These are phyloP conservation scores for Drosophila serrata DNA, from an alignment of 1,140 invertebrate species.

Conservation along the genomic window DNA sequence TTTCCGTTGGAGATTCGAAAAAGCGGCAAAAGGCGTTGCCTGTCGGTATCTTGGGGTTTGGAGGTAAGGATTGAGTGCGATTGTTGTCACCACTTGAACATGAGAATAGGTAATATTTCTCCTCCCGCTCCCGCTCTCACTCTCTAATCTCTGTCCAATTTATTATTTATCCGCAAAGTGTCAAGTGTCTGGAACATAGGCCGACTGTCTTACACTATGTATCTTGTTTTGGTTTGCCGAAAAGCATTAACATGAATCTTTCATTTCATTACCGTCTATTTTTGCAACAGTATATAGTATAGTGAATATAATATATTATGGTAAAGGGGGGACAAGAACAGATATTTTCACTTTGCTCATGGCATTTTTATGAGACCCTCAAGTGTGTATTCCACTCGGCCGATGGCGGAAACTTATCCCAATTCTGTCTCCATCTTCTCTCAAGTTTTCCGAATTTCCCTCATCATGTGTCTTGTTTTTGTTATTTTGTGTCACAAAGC, in stretches of 20 bases:
- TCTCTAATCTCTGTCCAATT: constrained; percentile 16
- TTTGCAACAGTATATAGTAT: not conserved
- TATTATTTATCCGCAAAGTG: constrained; percentile 45
- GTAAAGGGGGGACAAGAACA: not conserved
- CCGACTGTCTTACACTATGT: not conserved
- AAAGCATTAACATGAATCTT: constrained; percentile 41
- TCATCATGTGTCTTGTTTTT: constrained; percentile 1
- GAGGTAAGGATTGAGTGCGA: constrained; percentile 25
- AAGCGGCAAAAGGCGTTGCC: constrained; percentile 36
- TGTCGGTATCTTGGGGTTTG: not conserved
- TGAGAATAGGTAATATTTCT: not conserved
- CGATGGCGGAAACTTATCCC: constrained; percentile 2
- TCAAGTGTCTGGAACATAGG: constrained; percentile 4
- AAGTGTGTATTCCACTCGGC: constrained; percentile 24
- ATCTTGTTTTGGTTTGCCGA: constrained; percentile 1
- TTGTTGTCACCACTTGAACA: not conserved
- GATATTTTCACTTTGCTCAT: constrained; percentile 33
- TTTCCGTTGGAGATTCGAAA: constrained; percentile 49
- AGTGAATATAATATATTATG: not conserved
- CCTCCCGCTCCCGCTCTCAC: too few relatives aligned
- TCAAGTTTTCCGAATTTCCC: constrained; percentile 1
- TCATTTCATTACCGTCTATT: constrained; percentile 37
- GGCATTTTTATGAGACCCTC: constrained; percentile 35
- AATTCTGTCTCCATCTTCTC: not conserved
- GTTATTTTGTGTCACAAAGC: not conserved